Percentiles rank a stretch among this genome's conserved stretches.
Evolutionary conservation across 1,140 invertebrate genomes (phyloP).

Genomic region (Lepidurus arcticus): DNA sequence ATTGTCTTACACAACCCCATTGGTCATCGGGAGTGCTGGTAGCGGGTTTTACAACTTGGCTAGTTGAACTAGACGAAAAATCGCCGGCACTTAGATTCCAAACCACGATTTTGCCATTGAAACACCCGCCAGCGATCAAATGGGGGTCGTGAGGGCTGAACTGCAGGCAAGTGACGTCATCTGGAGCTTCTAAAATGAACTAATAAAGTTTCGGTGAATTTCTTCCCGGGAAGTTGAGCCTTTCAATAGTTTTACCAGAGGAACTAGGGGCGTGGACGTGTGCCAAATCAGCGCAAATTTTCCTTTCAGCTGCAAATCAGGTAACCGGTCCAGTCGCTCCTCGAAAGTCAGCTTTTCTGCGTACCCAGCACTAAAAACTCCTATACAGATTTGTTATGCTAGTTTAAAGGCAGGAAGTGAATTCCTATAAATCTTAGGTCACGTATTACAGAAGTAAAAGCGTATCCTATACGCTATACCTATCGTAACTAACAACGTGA

Average conservation of each 20-base stretch:
- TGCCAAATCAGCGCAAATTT: conserved; percentile 10
- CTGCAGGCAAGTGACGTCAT: conserved; percentile 29
- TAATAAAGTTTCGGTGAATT: background rate
- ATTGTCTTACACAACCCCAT: background rate
- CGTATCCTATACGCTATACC: no score
- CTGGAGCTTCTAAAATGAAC: conserved; percentile 32
- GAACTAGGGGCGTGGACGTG: conserved; percentile 7
- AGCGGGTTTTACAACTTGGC: background rate
- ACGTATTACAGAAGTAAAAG: no score
- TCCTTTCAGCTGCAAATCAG: conserved; percentile 1
- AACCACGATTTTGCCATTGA: conserved; percentile 32
- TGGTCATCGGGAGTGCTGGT: conserved; percentile 24
- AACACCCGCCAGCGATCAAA: conserved; percentile 28
- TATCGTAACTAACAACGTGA: no score
- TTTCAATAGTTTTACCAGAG: background rate
- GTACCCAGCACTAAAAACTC: conserved; percentile 28
- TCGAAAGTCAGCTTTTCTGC: conserved; percentile 28
- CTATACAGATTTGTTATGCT: background rate
- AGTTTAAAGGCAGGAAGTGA: no score
- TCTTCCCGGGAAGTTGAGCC: background rate
- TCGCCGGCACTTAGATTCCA: conserved; percentile 26
- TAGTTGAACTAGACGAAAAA: background rate
- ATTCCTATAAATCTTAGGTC: no score
- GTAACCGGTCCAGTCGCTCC: background rate
- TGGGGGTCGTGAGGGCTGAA: conserved; percentile 26